Evolutionary conservation across 2,888 invertebrate species (phyloP).

Genomic region (Caenorhabditis plicata): DNA sequence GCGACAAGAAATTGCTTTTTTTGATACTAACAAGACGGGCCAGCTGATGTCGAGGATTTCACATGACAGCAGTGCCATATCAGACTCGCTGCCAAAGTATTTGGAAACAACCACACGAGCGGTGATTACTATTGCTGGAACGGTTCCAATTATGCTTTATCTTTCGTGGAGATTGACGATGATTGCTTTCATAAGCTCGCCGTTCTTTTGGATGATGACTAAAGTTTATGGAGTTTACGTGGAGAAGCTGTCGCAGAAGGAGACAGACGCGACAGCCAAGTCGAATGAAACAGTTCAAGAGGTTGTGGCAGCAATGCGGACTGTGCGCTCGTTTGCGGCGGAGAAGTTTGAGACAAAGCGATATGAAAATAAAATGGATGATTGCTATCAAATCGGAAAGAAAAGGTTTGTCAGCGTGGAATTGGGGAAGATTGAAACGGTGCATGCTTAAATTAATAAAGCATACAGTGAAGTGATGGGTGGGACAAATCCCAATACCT

Average conservation of each 20-base stretch:
- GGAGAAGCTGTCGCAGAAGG: neutral
- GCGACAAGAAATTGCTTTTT: conserved; percentile 66
- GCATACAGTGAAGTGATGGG: neutral
- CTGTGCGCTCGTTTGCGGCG: neutral
- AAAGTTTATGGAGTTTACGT: neutral
- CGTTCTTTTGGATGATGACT: neutral
- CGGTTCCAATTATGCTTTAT: conserved; percentile 27
- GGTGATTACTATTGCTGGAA: conserved; percentile 16
- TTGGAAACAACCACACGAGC: conserved; percentile 22
- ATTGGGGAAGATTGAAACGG: no score
- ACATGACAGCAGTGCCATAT: conserved; percentile 23
- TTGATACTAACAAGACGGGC: conserved; percentile 60
- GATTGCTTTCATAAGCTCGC: neutral
- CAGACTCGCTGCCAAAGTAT: conserved; percentile 23
- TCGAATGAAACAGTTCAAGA: neutral
- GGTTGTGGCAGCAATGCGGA: neutral
- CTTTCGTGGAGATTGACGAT: neutral
- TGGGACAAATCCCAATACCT: no score
- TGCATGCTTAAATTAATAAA: no score
- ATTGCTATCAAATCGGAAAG: no score
- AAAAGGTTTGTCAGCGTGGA: no score
- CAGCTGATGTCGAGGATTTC: conserved; percentile 31
- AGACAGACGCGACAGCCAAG: neutral
- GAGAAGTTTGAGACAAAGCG: neutral
- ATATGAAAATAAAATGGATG: no score